phyloP scores from a whole-genome alignment of 2,113 vertebrate species.

The Amblyornis subalaris region DNA sequence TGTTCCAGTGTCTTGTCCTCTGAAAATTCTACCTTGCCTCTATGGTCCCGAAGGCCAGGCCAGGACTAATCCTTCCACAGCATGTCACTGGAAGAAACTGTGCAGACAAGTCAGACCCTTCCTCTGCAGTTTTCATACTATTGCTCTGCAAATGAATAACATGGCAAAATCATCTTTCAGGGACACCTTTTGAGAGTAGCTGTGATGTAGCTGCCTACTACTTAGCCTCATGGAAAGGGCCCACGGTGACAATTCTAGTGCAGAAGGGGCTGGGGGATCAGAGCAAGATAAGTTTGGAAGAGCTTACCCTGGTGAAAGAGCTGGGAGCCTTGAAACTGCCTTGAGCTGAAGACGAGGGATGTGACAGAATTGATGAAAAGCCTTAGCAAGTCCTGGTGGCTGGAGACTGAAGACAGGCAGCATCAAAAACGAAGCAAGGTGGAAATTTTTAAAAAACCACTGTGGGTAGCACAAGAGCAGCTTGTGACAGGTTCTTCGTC shows the following conservation, averaged over 20 bases:
- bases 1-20: neutral
- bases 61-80: neutral
- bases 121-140: neutral
- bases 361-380: neutral
- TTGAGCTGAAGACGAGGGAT: neutral
- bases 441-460: neutral
- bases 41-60: neutral
- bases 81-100: neutral
- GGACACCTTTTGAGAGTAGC: neutral
- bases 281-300: neutral
- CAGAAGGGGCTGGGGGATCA: neutral
- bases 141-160: neutral
- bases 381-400: neutral
- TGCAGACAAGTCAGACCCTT: neutral
- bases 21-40: neutral
- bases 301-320: neutral
- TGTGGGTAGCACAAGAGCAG: neutral
- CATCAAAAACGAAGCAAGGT: neutral
- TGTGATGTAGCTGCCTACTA: neutral
- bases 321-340: neutral
- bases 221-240: neutral
- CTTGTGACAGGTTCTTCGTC: rapidly evolving
- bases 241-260: neutral
- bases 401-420: neutral
- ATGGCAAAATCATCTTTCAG: neutral